These are phyloP conservation scores for Sebastiscus tertius DNA, from an alignment of 2,797 vertebrate genomes.

Conservation along the genomic window DNA sequence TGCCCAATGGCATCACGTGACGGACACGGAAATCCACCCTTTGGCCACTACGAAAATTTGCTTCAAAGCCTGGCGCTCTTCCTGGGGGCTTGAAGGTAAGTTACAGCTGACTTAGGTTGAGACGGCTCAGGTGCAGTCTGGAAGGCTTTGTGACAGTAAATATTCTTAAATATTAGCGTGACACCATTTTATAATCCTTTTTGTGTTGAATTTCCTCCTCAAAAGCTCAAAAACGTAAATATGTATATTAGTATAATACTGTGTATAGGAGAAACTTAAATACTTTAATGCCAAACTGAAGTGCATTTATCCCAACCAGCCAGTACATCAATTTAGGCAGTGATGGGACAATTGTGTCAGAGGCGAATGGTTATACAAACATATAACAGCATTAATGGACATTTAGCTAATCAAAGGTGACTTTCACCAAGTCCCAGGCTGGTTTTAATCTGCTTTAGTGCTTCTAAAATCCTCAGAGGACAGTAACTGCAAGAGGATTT, in stretches of 20 bases:
- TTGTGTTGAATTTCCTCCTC: background rate
- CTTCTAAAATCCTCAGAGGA: constrained; percentile 12
- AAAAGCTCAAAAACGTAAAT: background rate
- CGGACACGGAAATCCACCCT: too few species aligned
- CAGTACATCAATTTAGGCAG: background rate
- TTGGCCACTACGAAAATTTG: too few species aligned
- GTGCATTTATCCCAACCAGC: background rate
- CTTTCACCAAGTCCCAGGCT: background rate
- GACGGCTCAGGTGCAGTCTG: background rate
- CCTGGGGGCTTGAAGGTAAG: too few species aligned
- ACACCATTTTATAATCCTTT: background rate
- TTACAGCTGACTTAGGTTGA: too few species aligned
- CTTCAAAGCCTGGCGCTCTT: too few species aligned
- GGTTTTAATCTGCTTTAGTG: constrained; percentile 23
- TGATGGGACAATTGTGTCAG: constrained; percentile 7
- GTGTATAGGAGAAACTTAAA: background rate
- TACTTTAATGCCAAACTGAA: background rate
- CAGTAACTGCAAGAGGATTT: background rate
- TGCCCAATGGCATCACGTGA: too few species aligned
- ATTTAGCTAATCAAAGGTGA: constrained; percentile 6
- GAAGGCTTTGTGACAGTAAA: background rate
- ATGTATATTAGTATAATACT: background rate
- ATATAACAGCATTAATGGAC: background rate
- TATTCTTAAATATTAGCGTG: background rate
- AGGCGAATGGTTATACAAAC: constrained; percentile 1